Conservation (phyloP, 1,140 invertebrate species). For the Cydia splendana region DNA sequence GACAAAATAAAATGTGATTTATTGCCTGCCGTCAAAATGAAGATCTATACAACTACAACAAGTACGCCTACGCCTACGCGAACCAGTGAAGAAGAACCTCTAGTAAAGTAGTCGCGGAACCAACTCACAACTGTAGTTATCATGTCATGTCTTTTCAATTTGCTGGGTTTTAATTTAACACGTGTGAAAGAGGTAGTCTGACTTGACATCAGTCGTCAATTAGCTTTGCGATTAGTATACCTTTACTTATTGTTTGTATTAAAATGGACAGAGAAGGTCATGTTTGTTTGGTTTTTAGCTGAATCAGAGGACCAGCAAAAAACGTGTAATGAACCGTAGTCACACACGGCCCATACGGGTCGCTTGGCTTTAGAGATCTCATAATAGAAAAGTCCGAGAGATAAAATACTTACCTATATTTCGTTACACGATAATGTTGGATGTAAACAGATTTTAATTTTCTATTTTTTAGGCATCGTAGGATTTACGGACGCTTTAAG, state of each 20-base stretch:
- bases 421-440: neutral
- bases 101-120: neutral
- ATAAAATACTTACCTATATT: neutral
- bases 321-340: conserved; percentile 36
- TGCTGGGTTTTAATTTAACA: too few relatives aligned
- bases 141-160: too few relatives aligned
- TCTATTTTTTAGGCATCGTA: too few relatives aligned
- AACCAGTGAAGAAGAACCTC: conserved; percentile 4
- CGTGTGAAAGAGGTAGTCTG: too few relatives aligned
- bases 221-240: neutral
- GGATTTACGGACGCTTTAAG: too few relatives aligned
- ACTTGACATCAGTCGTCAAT: too few relatives aligned
- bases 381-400: conserved; percentile 6
- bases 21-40: conserved; percentile 20
- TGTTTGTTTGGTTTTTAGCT: neutral
- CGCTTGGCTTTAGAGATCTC: conserved; percentile 26
- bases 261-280: neutral
- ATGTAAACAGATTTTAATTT: neutral
- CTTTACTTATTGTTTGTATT: neutral
- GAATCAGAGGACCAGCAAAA: conserved; percentile 36
- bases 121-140: too few relatives aligned
- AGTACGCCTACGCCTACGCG: conserved; percentile 7
- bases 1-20: conserved; percentile 20
- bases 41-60: conserved; percentile 3
- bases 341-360: conserved; percentile 30